Conservation (phyloP, 1,140 invertebrate genomes). For the Heterodera schachtii region DNA sequence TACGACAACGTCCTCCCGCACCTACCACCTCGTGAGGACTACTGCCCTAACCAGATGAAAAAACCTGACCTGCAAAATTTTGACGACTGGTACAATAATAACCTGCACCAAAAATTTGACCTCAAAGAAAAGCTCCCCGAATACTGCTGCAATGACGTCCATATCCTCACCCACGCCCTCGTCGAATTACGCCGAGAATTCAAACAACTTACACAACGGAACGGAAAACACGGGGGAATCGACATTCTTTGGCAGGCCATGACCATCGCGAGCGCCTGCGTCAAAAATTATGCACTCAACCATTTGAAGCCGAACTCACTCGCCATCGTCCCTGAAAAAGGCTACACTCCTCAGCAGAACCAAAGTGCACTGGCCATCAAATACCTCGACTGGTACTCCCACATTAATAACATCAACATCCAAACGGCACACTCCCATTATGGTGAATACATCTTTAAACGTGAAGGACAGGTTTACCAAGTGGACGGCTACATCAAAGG, state of each 20-base stretch:
- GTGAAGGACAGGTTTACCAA: neutral
- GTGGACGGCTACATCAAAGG: conserved; percentile 16
- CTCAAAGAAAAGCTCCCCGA: conserved; percentile 14
- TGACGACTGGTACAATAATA: conserved; percentile 7
- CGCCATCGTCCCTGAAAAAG: conserved; percentile 9
- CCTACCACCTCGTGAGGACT: no score
- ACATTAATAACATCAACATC: conserved; percentile 6
- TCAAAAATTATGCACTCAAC: conserved; percentile 13
- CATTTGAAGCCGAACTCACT: conserved; percentile 8
- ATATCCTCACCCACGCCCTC: conserved; percentile 19
- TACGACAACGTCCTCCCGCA: no score
- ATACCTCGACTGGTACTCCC: conserved; percentile 20
- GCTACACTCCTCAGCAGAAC: neutral
- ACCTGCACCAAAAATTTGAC: neutral
- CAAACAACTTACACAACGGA: neutral
- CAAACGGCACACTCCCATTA: conserved; percentile 6
- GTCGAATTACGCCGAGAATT: conserved; percentile 2
- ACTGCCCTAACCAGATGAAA: no score
- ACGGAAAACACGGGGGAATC: neutral
- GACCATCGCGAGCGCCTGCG: conserved; percentile 20
- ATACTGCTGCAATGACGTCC: conserved; percentile 20
- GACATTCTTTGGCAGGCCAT: conserved; percentile 5
- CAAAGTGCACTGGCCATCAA: conserved; percentile 24
- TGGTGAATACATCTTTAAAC: neutral
- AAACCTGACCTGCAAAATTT: neutral